Base-by-base conservation (phyloP, 2,888 invertebrate species). In the Hypolimnas misippus region DNA sequence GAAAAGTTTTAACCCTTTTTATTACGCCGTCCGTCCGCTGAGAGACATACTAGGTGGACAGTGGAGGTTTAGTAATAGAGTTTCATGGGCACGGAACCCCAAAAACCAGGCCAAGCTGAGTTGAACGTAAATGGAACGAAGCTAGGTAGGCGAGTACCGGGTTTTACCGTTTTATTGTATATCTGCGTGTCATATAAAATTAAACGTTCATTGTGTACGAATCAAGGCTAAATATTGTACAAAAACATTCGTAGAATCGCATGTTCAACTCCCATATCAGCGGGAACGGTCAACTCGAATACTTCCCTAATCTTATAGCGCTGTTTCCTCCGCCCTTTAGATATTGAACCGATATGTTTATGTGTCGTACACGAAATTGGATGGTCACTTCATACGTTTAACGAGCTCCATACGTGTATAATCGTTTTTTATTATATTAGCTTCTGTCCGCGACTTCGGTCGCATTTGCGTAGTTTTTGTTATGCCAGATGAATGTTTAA, bases 241-340 rank as follows among this genome's bases (percentile, higher is more conserved):
- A n/a, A 35, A 59, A 53, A 46, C 46, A 16, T 38, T 59, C 31
- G 29, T 46, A 25, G 53, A 25, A 59, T 59, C 53, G 59, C 53
- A 53, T 53, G 53, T 35, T 52, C 44, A 29, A 46, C 31, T 44
- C 25, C 52, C 53, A 35, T 59, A 54, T 59, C 59, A 44, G 35
- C 14, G 21, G 33, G 19, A 58, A 42, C 40, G 40, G 42, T 58
- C 42, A 62, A 40, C 25, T 40, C 31, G 44, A 66, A 63, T 60
- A 63, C 51, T 66, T 66, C 63, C 66, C 42, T 44, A 58, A 58
- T 52, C 58, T 52, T 33, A 65, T 38, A 65, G 51, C 44, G 44
- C 38, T 60, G 63, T 44, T 61, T 61, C 57, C 57, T 66, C 54
- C 38, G 46, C 53, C 66, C 44, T 12, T 42, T 63, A 58, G 51